Evolutionary conservation across 2,113 vertebrate genomes (phyloP).

Genomic region (Sclerurus mexicanus): DNA sequence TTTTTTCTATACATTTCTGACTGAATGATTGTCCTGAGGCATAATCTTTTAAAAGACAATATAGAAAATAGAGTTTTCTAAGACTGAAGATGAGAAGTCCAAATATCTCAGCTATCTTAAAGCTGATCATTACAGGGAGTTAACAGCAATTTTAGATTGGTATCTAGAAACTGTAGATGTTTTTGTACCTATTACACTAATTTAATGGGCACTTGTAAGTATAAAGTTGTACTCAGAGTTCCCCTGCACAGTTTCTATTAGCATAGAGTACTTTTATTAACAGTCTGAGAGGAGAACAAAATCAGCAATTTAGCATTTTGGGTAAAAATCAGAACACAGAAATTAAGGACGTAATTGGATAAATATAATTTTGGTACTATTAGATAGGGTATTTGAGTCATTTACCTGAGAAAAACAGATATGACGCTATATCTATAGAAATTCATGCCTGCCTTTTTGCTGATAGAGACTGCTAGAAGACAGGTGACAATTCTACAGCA

Average conservation of each 20-base stretch:
- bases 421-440: background rate
- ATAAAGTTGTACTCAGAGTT: background rate
- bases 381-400: background rate
- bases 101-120: background rate
- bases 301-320: background rate
- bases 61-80: background rate
- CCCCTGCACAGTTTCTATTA: background rate
- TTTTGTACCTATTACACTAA: background rate
- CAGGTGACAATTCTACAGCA: background rate
- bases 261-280: background rate
- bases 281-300: background rate
- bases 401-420: background rate
- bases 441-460: background rate
- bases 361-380: background rate
- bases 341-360: background rate
- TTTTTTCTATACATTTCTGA: background rate
- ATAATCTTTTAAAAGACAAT: background rate
- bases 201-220: background rate
- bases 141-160: background rate
- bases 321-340: background rate
- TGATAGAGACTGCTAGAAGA: background rate
- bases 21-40: background rate
- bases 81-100: background rate
- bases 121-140: background rate
- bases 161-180: background rate